Evolutionary conservation across 2,888 invertebrate species (phyloP).

Genomic region (Syritta pipiens): DNA sequence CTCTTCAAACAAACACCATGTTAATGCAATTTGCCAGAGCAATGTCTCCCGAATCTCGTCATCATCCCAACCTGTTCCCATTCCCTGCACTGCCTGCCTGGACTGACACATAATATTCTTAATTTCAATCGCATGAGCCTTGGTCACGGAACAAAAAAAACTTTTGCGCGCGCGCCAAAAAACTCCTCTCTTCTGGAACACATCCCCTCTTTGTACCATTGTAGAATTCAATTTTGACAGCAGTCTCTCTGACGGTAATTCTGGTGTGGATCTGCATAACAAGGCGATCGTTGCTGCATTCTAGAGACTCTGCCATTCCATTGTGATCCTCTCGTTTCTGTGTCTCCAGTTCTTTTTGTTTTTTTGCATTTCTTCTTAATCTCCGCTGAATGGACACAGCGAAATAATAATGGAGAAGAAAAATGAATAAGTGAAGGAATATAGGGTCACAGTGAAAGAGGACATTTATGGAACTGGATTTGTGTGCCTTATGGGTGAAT

Average conservation of each 20-base stretch:
- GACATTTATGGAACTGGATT: conserved; percentile 57
- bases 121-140: conserved; percentile 48
- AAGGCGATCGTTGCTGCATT: conserved; percentile 41
- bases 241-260: conserved; percentile 18
- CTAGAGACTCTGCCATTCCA: conserved; percentile 13
- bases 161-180: conserved; percentile 57
- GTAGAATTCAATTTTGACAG: conserved; percentile 40
- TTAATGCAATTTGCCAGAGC: conserved; percentile 58
- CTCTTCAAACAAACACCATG: conserved; percentile 53
- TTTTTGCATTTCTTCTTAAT: conserved; percentile 46
- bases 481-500: not conserved
- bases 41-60: not conserved
- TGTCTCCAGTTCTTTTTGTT: not conserved
- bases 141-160: conserved; percentile 5
- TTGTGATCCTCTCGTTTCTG: conserved; percentile 43
- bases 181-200: not conserved
- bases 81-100: conserved; percentile 62
- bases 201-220: not conserved
- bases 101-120: conserved; percentile 66
- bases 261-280: conserved; percentile 36
- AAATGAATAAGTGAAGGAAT: conserved; percentile 7
- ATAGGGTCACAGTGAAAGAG: conserved; percentile 44
- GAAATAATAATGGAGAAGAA: conserved; percentile 45
- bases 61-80: conserved; percentile 62
- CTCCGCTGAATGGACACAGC: conserved; percentile 52